Base-by-base conservation (phyloP, 2,113 vertebrate genomes). In the Clarias magur region DNA sequence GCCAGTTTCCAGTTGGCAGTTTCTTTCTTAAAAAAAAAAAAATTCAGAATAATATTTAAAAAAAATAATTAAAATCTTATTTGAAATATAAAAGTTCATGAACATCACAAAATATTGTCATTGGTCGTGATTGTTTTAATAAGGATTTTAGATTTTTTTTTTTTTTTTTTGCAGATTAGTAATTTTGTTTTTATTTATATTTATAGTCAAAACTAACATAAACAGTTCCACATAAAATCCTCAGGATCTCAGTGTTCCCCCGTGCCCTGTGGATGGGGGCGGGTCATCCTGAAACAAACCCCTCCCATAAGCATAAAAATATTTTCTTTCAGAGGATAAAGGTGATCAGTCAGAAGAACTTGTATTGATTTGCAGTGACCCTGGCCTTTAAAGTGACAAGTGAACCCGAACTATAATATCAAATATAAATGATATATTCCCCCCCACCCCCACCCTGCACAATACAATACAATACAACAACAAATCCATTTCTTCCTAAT, bases 281-380 rank as follows among this genome's bases (percentile, higher is more conserved):
- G 21, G 57, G 19, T 81, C 21, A 38, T 60, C 5, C 19, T 81
- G 30, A 42, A 62, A 81, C 0, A 81, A 81, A 23, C 10, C 79
- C 12, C 30, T 62, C 57, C 79, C 30, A 76, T 54, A 42, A 56
- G n/a, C 19, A 80, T 60, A 60, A 10, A 80, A 19, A 62, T 13
- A 12, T 13, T 62, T 38, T 12, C 15, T 48, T 48, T 62, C 19
- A 38, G 42, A 38, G 79, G 21, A 25, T 62, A 42, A 81, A 62
- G 17, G 19, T 81, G 79, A 81, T 60, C 59, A 62, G 30, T 81
- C 57, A 62, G 75, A 62, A 62, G 57, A 81, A 62, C 54, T 80
- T 80, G 19, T 21, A 80, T 80, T 34, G 79, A 80, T 80, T 80
- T 80, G 27, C 17, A 60, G 17, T 23, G 57, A 60, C 56, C 56